Evolutionary conservation across 2,113 vertebrate species (phyloP), one percentile per base, ranked within the genome.

Genomic region (Chaetodon trifascialis): DNA sequence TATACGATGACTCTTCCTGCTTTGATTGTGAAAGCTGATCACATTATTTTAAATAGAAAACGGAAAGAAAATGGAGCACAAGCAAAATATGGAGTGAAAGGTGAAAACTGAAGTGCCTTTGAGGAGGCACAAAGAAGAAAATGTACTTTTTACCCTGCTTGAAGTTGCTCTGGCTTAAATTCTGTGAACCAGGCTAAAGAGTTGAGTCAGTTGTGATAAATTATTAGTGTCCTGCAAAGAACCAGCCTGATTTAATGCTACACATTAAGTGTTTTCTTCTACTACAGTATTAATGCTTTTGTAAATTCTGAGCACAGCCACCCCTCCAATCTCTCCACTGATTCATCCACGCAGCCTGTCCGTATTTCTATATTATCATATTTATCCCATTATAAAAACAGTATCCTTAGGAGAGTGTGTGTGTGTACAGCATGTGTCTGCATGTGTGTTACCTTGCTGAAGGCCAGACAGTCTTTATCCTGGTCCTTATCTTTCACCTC

Each of bases 401-500:
- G 16, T 54, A 49, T 76, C 67, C 42, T 58, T 10, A 11, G 4
- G 15, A 34, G 64, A n/a, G 59, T 38, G 19, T 71, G 62, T 86
- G 42, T 34, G 21, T 68, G 47, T 54, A 30, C 46, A 52, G 14
- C 11, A 36, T 58, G 21, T 79, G 40, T 47, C n/a, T 73, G 54
- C 68, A 17, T 68, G 46, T 54, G 34, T 77, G 55, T 58, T 95
- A 99, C 98, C 98, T 99, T 99, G 86, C 96, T 96, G 94, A 99
- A 99, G 59, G 97, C 96, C 94, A 99, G 93, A 86, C 98, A 99
- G 91, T 99, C 98, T 90, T 98, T 98, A 93, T 99, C 98, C 92
- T 98, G 97, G 91, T 99, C 98, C 92, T 97, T 97, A 92, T 99
- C 97, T 91, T 98, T 99, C 89, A 99, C 97, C 94, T 99, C 97